phyloP scores from a whole-genome alignment of 1,140 invertebrate genomes.

The Papilio xuthus region DNA sequence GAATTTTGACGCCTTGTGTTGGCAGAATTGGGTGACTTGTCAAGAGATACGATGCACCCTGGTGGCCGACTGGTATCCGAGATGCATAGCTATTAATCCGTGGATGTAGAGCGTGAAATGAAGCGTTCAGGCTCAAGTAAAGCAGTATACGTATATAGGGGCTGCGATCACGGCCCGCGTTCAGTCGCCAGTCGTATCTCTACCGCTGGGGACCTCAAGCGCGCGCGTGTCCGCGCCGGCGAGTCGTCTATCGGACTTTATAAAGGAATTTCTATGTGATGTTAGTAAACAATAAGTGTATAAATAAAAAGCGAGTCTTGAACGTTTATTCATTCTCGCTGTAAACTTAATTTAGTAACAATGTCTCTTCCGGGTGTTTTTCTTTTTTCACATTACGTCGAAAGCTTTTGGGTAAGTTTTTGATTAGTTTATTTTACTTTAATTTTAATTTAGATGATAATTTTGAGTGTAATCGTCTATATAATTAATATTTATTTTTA shows the following conservation, averaged over 20 bases:
- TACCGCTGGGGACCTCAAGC: conserved; percentile 47
- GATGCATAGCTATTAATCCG: conserved; percentile 70
- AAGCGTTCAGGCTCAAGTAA: conserved; percentile 70
- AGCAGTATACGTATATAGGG: conserved; percentile 74
- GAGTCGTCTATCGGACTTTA: conserved; percentile 53
- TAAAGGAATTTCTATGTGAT: conserved; percentile 74
- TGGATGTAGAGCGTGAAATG: conserved; percentile 78
- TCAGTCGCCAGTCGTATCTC: conserved; percentile 59
- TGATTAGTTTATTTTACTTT: conserved; percentile 31
- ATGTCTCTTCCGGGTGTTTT: conserved; percentile 77
- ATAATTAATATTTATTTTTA: neutral
- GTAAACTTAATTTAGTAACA: conserved; percentile 61
- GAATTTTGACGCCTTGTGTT: neutral
- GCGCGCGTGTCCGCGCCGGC: conserved; percentile 45
- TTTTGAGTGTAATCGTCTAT: neutral
- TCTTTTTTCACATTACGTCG: conserved; percentile 72
- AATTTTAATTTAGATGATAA: neutral
- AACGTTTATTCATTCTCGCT: conserved; percentile 58
- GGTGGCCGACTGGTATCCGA: conserved; percentile 53
- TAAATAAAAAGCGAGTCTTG: conserved; percentile 70
- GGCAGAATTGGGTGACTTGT: neutral
- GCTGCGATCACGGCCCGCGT: conserved; percentile 50
- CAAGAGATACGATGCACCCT: conserved; percentile 41
- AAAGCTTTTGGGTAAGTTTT: conserved; percentile 76
- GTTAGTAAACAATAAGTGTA: conserved; percentile 79